Evolutionary conservation across 2,113 vertebrate species (phyloP).

Genomic region (Oostethus manadensis): DNA sequence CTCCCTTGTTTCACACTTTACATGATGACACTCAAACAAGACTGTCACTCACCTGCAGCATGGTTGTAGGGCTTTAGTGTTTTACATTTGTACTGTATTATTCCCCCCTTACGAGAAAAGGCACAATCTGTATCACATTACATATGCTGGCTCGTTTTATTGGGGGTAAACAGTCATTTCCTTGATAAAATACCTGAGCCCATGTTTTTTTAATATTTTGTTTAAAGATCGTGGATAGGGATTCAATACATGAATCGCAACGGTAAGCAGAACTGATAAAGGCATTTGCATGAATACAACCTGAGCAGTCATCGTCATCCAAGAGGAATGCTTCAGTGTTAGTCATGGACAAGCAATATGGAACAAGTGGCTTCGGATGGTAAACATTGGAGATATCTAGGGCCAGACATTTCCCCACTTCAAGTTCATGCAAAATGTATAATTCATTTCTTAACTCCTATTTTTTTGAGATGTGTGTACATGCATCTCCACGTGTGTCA

Average conservation of each 20-base stretch:
- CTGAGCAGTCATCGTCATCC: background rate
- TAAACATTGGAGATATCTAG: background rate
- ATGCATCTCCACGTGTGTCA: too few species aligned
- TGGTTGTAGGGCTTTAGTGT: background rate
- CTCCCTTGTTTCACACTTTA: background rate
- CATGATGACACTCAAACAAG: background rate
- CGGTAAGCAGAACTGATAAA: slow-evolving; percentile 1
- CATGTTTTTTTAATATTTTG: background rate
- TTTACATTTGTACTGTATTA: background rate
- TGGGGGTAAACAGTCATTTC: background rate
- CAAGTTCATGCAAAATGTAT: background rate
- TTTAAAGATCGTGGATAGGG: background rate
- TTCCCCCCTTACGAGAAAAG: background rate
- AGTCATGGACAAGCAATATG: background rate
- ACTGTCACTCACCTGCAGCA: background rate
- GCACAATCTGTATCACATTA: background rate
- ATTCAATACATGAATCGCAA: background rate
- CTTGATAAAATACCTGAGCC: background rate
- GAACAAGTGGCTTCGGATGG: background rate
- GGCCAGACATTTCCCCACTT: background rate
- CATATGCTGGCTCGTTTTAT: background rate
- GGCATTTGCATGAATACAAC: background rate
- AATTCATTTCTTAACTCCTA: too few species aligned
- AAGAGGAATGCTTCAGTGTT: background rate
- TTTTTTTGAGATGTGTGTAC: too few species aligned